Evolutionary conservation across 2,888 invertebrate genomes (phyloP), one percentile per base, ranked within the genome.

Genomic region (Augochlorella aurata): DNA sequence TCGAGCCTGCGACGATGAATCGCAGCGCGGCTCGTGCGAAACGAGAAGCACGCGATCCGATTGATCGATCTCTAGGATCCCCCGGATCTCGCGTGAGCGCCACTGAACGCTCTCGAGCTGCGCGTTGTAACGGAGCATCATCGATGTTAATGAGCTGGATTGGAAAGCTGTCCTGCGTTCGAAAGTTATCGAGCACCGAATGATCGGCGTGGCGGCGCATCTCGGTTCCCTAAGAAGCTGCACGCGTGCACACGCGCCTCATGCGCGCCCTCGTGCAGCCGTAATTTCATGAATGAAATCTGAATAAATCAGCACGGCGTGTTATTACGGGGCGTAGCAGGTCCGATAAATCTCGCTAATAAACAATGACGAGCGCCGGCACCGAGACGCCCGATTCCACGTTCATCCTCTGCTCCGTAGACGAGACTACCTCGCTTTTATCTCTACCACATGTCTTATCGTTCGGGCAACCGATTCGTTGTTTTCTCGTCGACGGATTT

Each of bases 111-210:
- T 74, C 73, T 81, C 75, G 74, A 9, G 21, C 69, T 10, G 49
- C 47, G 67, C 80, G 82, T 85, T 86, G 85, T 81, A 87, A 88
- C 85, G 83, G 86, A 89, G 88, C 88, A 90, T 91, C 91, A 90
- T 91, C 88, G 90, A 91, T 91, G 90, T 90, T 90, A 91, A 91
- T 91, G 90, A 91, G 90, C 89, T 90, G 89, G 90, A 91, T 91
- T 91, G 91, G 91, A 91, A 91, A 91, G 91, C 91, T 91, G 90
- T 90, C 90, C 88, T 85, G 86, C 87, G 84, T 89, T 89, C 89
- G 90, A 89, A 91, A 91, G 89, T 90, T 91, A 91, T 90, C 83
- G 89, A 89, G 88, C 85, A 81, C 61, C 81, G 81, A 87, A 81
- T 74, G 63, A 38, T 38, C 67, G 65, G 78, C 66, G 24, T 47